Conservation (phyloP, 2,888 invertebrate species). For the Leptinotarsa haldemani region DNA sequence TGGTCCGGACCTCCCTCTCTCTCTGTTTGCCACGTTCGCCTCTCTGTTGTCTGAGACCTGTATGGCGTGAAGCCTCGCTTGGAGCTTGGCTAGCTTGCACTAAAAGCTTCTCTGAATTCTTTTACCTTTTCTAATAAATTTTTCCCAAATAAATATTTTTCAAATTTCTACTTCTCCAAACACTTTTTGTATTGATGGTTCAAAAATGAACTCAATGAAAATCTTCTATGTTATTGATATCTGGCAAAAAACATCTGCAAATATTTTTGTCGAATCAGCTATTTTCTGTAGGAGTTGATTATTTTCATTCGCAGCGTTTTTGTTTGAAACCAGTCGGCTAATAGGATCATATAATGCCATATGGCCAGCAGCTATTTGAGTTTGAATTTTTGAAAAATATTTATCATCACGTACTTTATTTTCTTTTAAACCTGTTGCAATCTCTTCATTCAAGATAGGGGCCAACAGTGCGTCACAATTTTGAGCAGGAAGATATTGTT, state of each 20-base stretch:
- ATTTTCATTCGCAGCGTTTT: neutral
- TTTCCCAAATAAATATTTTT: constrained; percentile 23
- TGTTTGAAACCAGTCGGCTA: neutral
- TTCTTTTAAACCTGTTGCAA: neutral
- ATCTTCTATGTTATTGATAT: constrained; percentile 12
- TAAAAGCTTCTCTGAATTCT: neutral
- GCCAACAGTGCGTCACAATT: constrained; percentile 1
- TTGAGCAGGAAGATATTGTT: neutral
- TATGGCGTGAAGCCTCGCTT: no score
- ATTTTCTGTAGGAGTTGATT: neutral
- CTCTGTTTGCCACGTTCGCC: no score
- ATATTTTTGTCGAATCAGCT: neutral
- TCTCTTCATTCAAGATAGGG: neutral
- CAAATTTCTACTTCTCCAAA: constrained; percentile 9
- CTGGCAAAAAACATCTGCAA: neutral
- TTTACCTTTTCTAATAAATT: constrained; percentile 18
- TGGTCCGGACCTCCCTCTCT: no score
- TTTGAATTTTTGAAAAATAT: neutral
- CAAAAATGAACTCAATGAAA: neutral
- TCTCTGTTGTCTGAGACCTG: no score
- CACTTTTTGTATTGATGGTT: constrained; percentile 21
- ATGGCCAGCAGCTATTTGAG: neutral
- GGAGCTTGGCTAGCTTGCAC: neutral
- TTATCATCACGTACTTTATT: constrained; percentile 4
- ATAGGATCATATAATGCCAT: constrained; percentile 10